phyloP scores from a whole-genome alignment of 2,113 vertebrate species.

The Toxotes chatareus region DNA sequence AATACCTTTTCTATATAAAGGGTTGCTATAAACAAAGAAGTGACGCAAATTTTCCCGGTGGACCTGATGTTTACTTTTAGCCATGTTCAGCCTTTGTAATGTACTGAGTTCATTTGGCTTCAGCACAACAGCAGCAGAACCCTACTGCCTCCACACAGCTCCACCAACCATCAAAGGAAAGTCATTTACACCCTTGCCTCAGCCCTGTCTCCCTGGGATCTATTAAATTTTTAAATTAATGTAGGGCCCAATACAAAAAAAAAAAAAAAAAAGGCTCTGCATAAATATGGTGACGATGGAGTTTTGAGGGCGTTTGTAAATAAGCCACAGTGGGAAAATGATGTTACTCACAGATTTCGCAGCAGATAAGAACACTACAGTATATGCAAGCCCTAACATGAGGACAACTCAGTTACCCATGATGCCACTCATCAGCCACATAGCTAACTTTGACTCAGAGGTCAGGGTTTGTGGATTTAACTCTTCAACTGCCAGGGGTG shows the following conservation, averaged over 20 bases:
- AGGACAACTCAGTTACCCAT: neutral
- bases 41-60: too few relatives aligned
- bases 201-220: conserved; percentile 26
- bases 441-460: too few relatives aligned
- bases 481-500: too few relatives aligned
- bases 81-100: neutral
- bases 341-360: too few relatives aligned
- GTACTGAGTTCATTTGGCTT: conserved; percentile 3
- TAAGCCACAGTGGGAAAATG: too few relatives aligned
- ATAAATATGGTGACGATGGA: neutral
- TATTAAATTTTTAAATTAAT: conserved; percentile 26
- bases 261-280: too few relatives aligned
- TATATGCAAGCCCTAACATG: neutral
- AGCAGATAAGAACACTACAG: too few relatives aligned
- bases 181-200: conserved; percentile 11
- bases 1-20: too few relatives aligned
- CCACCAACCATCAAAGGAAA: neutral
- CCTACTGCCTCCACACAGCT: neutral
- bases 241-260: neutral
- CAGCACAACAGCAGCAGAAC: neutral
- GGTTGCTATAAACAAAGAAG: too few relatives aligned
- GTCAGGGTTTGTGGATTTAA: too few relatives aligned
- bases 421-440: too few relatives aligned
- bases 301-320: too few relatives aligned
- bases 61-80: neutral